Evolutionary conservation across 2,888 invertebrate genomes (phyloP), one percentile per base, ranked within the genome.

Genomic region (Horisme vitalbata): DNA sequence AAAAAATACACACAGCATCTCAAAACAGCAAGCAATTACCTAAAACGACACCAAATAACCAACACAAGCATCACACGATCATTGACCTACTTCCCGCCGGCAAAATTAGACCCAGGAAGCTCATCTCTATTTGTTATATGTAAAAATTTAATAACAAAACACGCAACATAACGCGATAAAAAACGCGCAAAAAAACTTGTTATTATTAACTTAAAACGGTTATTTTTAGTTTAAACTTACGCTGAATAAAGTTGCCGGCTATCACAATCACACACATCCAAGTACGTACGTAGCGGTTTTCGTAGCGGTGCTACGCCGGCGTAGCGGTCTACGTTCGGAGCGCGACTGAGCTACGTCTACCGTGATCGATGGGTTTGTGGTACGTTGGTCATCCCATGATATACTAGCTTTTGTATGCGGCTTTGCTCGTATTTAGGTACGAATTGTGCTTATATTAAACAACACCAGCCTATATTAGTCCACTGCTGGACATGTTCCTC

Each of bases 321-420:
- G 84, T 76, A 78, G 76, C 71, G 57, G 56, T 63, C 84, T 82
- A 78, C 78, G 75, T 63, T 44, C 68, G 61, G 62, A 65, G 62
- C 70, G 60, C 74, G 75, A 85, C 85, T 85, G 80, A 45, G 26
- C 55, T 54, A 41, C 52, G 44, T 18, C 18, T 18, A 18, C 58
- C 34, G 60, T 71, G 73, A 72, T 72, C 72, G 72, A 72, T 70
- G 71, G 70, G 65, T 59, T 55, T 47, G 37, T 55, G 56, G 56
- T 57, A 36, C 50, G 60, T 61, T 55, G 55, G 52, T 57, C 41
- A 41, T 45, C 52, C 51, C 48, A 57, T 56, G 55, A 57, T 64
- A 58, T 65, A 57, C n/a, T n/a, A n/a, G n/a, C n/a, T n/a, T n/a
- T n/a, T n/a, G n/a, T n/a, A n/a, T n/a, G n/a, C n/a, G n/a, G n/a